Evolutionary conservation across 1,140 invertebrate species (phyloP).

Genomic region (Brachionus rotundiformis): DNA sequence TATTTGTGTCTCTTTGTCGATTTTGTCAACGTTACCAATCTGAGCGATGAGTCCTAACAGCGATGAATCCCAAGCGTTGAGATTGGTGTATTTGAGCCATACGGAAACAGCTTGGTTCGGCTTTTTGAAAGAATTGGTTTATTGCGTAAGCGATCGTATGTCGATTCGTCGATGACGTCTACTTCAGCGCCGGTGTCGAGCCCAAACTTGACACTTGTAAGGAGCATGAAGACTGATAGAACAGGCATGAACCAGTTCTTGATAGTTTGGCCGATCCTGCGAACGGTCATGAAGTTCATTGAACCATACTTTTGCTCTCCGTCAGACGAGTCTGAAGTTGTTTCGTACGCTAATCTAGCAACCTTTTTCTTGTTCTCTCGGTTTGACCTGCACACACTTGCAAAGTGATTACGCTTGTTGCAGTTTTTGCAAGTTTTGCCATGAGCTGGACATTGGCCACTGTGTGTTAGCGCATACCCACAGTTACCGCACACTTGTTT

Average conservation of each 20-base stretch:
- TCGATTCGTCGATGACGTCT: not conserved
- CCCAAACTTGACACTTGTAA: not conserved
- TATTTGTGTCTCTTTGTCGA: not conserved
- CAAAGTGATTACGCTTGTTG: not conserved
- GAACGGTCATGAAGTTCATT: not conserved
- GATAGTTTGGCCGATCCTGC: not conserved
- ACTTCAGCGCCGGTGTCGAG: not conserved
- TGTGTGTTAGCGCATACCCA: not conserved
- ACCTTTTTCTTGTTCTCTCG: not conserved
- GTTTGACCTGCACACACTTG: not conserved
- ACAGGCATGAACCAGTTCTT: not conserved
- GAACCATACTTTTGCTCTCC: not conserved
- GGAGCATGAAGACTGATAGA: not conserved
- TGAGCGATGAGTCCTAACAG: not conserved
- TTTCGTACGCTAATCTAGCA: not conserved
- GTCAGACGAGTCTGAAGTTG: not conserved
- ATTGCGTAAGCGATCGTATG: not conserved
- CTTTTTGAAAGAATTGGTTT: not conserved
- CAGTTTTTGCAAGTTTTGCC: not conserved
- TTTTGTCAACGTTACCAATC: not conserved
- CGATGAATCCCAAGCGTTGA: not conserved
- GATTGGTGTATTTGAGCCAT: not conserved
- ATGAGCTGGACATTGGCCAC: not conserved
- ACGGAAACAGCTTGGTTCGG: not conserved
- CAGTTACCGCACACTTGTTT: not conserved